phyloP scores from a whole-genome alignment of 2,113 vertebrate genomes.

The Anser cygnoides region DNA sequence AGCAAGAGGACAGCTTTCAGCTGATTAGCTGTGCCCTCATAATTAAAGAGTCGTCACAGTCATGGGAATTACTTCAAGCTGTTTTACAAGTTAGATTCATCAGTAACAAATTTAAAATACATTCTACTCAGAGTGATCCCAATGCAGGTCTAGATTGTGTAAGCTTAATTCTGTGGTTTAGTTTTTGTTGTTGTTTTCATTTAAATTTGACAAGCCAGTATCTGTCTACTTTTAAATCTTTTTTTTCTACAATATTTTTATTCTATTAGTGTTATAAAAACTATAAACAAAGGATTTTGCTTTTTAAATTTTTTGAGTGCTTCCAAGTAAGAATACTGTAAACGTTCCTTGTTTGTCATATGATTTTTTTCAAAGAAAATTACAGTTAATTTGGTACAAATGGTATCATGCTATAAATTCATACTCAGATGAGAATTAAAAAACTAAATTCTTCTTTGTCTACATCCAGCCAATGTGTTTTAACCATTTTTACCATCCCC shows the following conservation, averaged over 20 bases:
- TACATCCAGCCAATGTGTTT: background rate
- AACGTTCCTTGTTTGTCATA: background rate
- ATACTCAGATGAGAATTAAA: background rate
- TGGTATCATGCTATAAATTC: background rate
- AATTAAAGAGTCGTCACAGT: background rate
- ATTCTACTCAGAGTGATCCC: background rate
- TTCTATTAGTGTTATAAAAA: background rate
- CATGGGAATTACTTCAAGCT: slow-evolving; percentile 4
- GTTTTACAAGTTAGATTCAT: background rate
- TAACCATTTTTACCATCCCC: background rate
- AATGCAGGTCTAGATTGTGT: background rate
- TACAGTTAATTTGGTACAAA: background rate
- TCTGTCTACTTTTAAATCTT: background rate
- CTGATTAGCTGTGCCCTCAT: slow-evolving; percentile 3
- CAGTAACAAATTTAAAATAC: background rate
- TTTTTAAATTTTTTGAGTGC: background rate
- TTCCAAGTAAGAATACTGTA: background rate
- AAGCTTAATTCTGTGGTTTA: background rate
- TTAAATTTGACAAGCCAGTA: background rate
- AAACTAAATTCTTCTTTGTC: background rate
- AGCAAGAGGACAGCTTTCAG: background rate
- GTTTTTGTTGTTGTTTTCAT: background rate
- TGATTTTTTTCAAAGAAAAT: background rate
- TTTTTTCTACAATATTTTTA: background rate
- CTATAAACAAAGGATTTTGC: background rate